These are phyloP conservation scores for Hemibagrus wyckioides DNA, from an alignment of 2,113 vertebrate genomes.

Conservation along the genomic window DNA sequence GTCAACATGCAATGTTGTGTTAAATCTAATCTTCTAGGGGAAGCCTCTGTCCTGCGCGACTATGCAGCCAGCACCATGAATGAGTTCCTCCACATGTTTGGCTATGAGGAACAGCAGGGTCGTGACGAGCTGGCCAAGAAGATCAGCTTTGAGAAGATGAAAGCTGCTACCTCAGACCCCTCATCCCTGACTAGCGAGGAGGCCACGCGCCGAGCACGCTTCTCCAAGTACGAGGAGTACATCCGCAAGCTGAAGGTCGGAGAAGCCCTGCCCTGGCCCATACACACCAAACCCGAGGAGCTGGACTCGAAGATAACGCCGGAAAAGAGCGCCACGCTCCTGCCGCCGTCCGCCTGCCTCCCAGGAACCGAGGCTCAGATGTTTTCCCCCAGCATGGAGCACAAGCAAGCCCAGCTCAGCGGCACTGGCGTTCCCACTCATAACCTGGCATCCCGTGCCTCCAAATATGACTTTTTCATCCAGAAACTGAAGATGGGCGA, in stretches of 20 bases:
- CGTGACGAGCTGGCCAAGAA: conserved; percentile 94
- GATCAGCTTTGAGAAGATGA: conserved; percentile 94
- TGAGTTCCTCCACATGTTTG: conserved; percentile 97
- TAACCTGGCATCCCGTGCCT: conserved; percentile 85
- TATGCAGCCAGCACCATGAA: conserved; percentile 98
- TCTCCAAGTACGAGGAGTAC: conserved; percentile 99
- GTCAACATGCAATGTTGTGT: not conserved
- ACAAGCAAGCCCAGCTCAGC: conserved; percentile 84
- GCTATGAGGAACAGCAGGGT: conserved; percentile 94
- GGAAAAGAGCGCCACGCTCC: conserved; percentile 74
- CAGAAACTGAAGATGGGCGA: conserved; percentile 95
- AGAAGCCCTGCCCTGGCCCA: conserved; percentile 89
- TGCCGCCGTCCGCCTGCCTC: conserved; percentile 74
- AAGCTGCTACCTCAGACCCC: conserved; percentile 85
- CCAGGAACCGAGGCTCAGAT: conserved; percentile 74
- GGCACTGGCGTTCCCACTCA: conserved; percentile 79
- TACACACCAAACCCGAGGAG: conserved; percentile 84
- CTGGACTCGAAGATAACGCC: conserved; percentile 77
- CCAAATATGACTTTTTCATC: conserved; percentile 98
- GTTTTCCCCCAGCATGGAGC: conserved; percentile 79
- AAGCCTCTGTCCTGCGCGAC: conserved; percentile 88
- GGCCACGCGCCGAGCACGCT: conserved; percentile 86
- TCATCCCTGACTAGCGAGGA: conserved; percentile 80
- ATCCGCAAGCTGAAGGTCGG: conserved; percentile 96
- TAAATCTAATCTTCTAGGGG: conserved; percentile 73